Conservation (phyloP, 2,113 vertebrate genomes). For the Alouatta palliata region DNA sequence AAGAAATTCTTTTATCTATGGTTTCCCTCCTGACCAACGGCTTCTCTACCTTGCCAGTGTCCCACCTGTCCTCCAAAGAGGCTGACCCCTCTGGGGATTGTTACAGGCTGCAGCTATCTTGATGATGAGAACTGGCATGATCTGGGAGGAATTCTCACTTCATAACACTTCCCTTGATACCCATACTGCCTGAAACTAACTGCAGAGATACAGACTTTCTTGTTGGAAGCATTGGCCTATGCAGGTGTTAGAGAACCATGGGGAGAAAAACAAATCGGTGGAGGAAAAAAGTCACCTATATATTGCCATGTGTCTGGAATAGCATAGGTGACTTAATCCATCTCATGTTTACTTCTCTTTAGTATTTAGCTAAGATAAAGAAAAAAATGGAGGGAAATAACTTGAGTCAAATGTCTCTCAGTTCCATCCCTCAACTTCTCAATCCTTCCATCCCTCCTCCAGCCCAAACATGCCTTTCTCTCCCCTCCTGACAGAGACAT, state of each 20-base stretch:
- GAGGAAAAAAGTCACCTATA: not conserved
- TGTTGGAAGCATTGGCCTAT: not conserved
- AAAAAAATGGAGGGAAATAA: not conserved
- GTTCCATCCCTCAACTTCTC: not conserved
- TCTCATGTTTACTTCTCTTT: not conserved
- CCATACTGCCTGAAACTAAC: not conserved
- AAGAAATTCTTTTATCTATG: not conserved
- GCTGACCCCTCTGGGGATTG: rapidly evolving
- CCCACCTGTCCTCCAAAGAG: not conserved
- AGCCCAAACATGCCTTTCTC: not conserved
- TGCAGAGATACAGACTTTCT: not conserved
- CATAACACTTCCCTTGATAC: not conserved
- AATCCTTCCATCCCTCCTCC: not conserved
- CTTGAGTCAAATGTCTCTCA: not conserved
- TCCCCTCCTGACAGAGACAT: not conserved
- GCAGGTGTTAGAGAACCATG: not conserved
- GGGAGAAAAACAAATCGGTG: not conserved
- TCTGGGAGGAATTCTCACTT: not conserved
- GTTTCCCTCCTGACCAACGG: not conserved
- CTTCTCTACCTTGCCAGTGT: not conserved
- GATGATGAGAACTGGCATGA: not conserved
- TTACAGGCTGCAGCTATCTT: not conserved
- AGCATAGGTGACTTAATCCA: not conserved
- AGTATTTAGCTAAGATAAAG: not conserved
- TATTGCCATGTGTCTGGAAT: not conserved